These are phyloP conservation scores for Erynnis tages DNA, from an alignment of 2,888 invertebrate genomes.

Conservation along the genomic window DNA sequence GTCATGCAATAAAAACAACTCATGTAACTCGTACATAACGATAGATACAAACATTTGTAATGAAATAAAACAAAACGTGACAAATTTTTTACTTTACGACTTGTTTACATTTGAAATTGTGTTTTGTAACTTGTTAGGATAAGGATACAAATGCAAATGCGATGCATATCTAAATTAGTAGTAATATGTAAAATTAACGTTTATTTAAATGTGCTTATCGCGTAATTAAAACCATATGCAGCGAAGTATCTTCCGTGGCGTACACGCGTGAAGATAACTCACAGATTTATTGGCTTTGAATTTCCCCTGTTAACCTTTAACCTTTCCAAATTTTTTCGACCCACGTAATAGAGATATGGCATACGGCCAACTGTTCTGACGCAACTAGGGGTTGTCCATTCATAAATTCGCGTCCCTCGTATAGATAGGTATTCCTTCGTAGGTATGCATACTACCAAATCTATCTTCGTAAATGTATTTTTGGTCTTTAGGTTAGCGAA, in stretches of 20 bases:
- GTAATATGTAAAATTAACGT: conserved; percentile 17
- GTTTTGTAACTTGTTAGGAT: conserved; percentile 21
- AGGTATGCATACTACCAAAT: conserved; percentile 34
- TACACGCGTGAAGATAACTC: conserved; percentile 4
- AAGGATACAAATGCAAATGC: conserved; percentile 23
- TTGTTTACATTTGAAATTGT: conserved; percentile 18
- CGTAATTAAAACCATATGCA: conserved; percentile 23
- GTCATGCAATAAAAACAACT: too few species aligned
- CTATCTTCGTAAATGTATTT: not conserved
- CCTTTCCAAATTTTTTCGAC: conserved; percentile 51
- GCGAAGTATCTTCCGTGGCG: conserved; percentile 4
- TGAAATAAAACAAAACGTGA: conserved; percentile 6
- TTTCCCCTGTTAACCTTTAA: conserved; percentile 49
- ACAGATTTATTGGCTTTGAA: conserved; percentile 17
- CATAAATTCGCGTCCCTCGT: conserved; percentile 48
- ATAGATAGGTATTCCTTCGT: conserved; percentile 39
- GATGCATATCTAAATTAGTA: conserved; percentile 21
- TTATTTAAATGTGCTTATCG: conserved; percentile 17
- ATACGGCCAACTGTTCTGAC: conserved; percentile 50
- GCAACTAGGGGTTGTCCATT: conserved; percentile 52
- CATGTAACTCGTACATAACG: not conserved
- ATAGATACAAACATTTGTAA: not conserved
- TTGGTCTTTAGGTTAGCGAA: not conserved
- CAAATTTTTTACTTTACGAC: conserved; percentile 18
- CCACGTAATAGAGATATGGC: conserved; percentile 53